These are phyloP conservation scores for Melanocharis versteri DNA, from an alignment of 2,113 vertebrate species.

Conservation along the genomic window DNA sequence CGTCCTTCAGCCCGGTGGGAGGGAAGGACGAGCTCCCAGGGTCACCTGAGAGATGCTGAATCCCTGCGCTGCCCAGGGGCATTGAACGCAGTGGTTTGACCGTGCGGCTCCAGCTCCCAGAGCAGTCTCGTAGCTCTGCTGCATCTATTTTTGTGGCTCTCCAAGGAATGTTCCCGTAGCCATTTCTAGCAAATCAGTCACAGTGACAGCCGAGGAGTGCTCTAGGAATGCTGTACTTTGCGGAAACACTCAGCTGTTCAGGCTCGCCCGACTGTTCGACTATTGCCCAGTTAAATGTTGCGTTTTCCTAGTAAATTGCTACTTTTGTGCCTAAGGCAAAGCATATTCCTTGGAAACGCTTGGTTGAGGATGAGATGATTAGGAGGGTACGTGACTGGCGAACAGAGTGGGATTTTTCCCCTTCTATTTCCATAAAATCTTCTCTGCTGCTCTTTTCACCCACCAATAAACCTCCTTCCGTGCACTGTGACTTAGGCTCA, in stretches of 20 bases:
- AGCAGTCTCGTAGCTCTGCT: not conserved
- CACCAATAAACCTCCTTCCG: not conserved
- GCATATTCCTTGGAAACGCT: not conserved
- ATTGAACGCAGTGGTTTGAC: not conserved
- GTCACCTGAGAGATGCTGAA: not conserved
- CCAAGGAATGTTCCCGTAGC: conserved; percentile 20
- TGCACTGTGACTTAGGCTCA: not conserved
- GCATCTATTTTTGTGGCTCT: conserved; percentile 38
- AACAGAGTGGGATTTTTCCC: not conserved
- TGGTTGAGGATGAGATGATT: not conserved
- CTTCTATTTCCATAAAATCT: not conserved
- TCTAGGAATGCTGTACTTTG: not conserved
- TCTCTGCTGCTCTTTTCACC: not conserved
- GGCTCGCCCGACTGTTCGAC: not conserved
- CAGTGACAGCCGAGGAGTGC: not conserved
- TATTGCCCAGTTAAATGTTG: not conserved
- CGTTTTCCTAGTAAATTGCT: not conserved
- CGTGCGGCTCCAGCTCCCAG: not conserved
- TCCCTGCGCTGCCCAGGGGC: not conserved
- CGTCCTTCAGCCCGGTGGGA: not conserved
- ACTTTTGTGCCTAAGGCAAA: not conserved
- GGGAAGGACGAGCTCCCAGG: not conserved
- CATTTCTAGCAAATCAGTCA: conserved; percentile 23
- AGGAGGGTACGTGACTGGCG: not conserved
- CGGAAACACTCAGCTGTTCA: not conserved